phyloP scores from a whole-genome alignment of 30 jellyfish, hydroid and myxozoan genomes.

The Hydra vulgaris region DNA sequence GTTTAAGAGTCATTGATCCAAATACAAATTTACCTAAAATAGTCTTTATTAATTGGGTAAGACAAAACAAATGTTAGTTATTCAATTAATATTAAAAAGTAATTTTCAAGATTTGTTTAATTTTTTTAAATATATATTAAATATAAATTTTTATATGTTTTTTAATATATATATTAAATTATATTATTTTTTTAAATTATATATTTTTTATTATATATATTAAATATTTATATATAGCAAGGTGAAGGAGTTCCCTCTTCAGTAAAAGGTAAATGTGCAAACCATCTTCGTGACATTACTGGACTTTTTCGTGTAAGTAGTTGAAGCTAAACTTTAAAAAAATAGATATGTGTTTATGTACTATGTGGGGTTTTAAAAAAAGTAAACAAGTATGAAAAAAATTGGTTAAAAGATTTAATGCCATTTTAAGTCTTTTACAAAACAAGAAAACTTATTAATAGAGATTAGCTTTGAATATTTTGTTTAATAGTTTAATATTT shows the following conservation, averaged over 20 bases:
- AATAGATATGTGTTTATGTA: not conserved
- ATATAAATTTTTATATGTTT: not conserved
- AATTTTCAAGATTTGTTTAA: not conserved
- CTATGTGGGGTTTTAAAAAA: too few species aligned
- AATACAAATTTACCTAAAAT: conserved; percentile 79
- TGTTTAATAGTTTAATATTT: too few species aligned
- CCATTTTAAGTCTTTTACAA: too few species aligned
- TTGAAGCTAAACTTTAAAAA: not conserved
- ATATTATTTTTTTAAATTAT: too few species aligned
- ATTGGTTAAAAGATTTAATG: too few species aligned
- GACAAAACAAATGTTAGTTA: conserved; percentile 6
- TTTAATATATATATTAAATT: too few species aligned
- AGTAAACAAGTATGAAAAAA: too few species aligned
- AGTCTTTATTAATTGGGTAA: conserved; percentile 89
- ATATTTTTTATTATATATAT: not conserved
- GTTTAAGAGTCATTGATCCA: conserved; percentile 74
- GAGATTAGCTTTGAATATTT: too few species aligned
- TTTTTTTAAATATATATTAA: not conserved
- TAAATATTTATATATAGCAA: conserved; percentile 43
- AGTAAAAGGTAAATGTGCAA: conserved; percentile 86
- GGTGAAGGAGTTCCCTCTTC: conserved; percentile 96
- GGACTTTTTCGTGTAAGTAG: conserved; percentile 56
- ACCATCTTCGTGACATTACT: conserved; percentile 69
- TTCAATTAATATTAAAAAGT: not conserved
- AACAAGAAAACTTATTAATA: too few species aligned